phyloP scores from a whole-genome alignment of 2,888 invertebrate species.

The Nomada lathburiana region DNA sequence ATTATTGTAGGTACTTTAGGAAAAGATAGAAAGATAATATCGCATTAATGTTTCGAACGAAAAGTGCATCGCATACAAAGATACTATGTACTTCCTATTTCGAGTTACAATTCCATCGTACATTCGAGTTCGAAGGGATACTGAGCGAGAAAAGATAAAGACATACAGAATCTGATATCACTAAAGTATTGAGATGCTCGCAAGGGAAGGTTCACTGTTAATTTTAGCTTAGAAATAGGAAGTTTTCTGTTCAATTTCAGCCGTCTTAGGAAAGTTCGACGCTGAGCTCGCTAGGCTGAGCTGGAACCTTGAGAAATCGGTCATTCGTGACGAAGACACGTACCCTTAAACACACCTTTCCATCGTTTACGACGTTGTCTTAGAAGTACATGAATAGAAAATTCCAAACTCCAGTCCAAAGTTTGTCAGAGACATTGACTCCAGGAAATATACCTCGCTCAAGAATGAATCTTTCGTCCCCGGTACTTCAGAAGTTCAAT shows the following conservation, averaged over 20 bases:
- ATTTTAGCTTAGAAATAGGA: neutral
- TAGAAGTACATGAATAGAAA: conserved; percentile 34
- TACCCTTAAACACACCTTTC: conserved; percentile 23
- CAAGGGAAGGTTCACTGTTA: neutral
- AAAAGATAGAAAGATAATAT: neutral
- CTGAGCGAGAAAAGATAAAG: neutral
- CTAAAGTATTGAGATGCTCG: neutral
- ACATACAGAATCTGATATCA: neutral
- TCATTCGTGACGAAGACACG: conserved; percentile 35
- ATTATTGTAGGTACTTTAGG: too few relatives aligned
- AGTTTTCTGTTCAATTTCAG: conserved; percentile 9
- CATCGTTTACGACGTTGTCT: conserved; percentile 26
- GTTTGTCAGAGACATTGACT: conserved; percentile 32
- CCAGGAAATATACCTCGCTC: neutral
- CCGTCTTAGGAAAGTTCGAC: neutral
- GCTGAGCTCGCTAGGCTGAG: neutral
- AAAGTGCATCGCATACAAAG: neutral
- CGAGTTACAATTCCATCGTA: neutral
- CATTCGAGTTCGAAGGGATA: neutral
- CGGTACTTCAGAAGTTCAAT: neutral
- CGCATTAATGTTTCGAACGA: neutral
- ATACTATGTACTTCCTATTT: neutral
- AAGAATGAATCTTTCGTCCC: neutral
- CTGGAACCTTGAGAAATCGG: conserved; percentile 29
- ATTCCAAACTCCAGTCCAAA: conserved; percentile 5